phyloP scores from a whole-genome alignment of 2,888 invertebrate genomes.

The Clistopyga incitator region DNA sequence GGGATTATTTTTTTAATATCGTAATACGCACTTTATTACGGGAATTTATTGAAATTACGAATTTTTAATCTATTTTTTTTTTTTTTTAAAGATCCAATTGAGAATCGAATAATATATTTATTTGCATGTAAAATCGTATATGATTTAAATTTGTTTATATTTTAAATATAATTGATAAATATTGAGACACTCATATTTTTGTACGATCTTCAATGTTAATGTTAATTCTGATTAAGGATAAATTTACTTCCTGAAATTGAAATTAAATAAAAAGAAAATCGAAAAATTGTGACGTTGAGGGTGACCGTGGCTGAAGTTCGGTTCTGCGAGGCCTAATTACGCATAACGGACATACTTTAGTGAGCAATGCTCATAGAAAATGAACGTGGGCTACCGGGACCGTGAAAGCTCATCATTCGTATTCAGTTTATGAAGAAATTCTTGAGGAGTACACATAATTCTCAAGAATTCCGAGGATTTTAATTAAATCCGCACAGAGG shows the following conservation, averaged over 20 bases:
- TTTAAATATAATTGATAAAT: too few species aligned
- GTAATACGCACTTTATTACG: too few species aligned
- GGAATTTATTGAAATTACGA: too few species aligned
- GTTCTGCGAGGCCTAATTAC: constrained; percentile 52
- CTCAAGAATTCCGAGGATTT: constrained; percentile 81
- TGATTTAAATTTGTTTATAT: too few species aligned
- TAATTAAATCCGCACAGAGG: constrained; percentile 79
- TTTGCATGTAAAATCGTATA: too few species aligned
- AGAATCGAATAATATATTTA: too few species aligned
- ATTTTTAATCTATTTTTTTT: too few species aligned
- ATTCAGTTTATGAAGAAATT: constrained; percentile 81
- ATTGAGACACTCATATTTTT: neutral
- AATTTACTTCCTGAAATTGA: too few species aligned
- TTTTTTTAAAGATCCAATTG: too few species aligned
- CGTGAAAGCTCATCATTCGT: constrained; percentile 74
- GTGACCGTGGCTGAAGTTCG: constrained; percentile 12
- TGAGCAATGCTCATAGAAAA: constrained; percentile 39
- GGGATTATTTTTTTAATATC: too few species aligned
- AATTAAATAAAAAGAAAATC: too few species aligned
- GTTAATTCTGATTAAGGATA: too few species aligned
- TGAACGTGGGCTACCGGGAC: constrained; percentile 35
- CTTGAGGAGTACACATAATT: constrained; percentile 74
- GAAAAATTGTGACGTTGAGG: neutral
- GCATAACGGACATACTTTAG: constrained; percentile 71
- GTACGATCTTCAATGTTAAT: neutral